Base-by-base conservation (phyloP, 2,797 vertebrate genomes). In the Champsocephalus gunnari region DNA sequence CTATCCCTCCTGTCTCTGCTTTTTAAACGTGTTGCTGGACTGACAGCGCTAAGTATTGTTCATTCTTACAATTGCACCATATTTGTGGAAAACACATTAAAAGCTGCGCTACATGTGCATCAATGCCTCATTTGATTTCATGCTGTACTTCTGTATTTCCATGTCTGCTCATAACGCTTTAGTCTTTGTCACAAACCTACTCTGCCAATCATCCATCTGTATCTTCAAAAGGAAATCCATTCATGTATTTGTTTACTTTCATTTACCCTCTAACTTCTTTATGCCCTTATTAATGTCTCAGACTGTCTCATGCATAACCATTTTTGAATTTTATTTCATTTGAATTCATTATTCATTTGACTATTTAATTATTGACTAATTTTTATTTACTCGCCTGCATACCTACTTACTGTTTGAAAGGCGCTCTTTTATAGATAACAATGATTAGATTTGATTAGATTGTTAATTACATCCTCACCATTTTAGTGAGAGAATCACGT, bases 301-400 rank as follows among this genome's bases (percentile, higher is more conserved):
- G 16, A 32, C 41, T 12, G 17, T 56, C 63, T 58, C 61, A 59
- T 58, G 28, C 44, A 69, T 68, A 65, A 70, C n/a, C 28, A 62
- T 69, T 28, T 51, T 19, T 32, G 48, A 13, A 48, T 49, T 51
- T 19, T 53, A 49, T 47, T 56, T 66, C 16, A 71, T 66, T 71
- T 55, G 1, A 49, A 59, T 75, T 43, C 34, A 76, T 72, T 65
- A 73, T 79, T 73, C 10, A 73, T 67, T 63, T 47, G 9, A 66
- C 65, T 56, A 60, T 56, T 80, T 12, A 63, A 71, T 74, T 64
- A 73, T 65, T 73, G 41, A 71, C 3, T 51, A 16, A 49, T 55
- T 65, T 17, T 59, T 69, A 78, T 79, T 65, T 47, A 56, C 61
- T 60, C 12, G 19, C 16, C 19, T 48, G 32, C 65, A 34, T 49